Base-by-base conservation (phyloP, 53 echinoderm and acorn worm species). In the Arbacia lixula region DNA sequence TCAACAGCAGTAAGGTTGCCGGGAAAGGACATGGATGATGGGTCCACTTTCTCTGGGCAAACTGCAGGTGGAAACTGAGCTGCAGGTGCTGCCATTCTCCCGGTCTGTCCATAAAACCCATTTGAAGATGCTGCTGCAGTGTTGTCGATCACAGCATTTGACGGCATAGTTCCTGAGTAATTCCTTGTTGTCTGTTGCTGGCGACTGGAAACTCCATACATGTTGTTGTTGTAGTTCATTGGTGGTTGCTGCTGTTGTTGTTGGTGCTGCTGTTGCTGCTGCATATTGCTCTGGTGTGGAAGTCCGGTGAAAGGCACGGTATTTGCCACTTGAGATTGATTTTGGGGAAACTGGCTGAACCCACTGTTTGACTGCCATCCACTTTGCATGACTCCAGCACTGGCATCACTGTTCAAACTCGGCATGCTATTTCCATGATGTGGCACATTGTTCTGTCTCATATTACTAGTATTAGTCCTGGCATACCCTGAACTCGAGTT, bases 251-350 rank as follows among this genome's bases (percentile, higher is more conserved):
- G 46, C 46, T 46, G 14, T 46, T 46, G 14, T 46, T 10, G 46
- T 46, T 46, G 8, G 46, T 46, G 8, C 5, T 35, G 66, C 10
- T 64, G 64, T 75, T 75, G 75, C 20, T 28, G 32, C 35, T 52
- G 75, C 75, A 75, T 75, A 75, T 75, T 75, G 75, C 75, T 75
- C 31, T 16, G n/a, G 12, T 58, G 79, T 37, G 79, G 61, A 78
- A 78, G 79, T 60, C 60, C 79, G 35, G 24, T 78, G 21, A 37
- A 78, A 78, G 79, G 79, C 79, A 78, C 79, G 60, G 58, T 78
- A 26, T 33, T 53, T 5, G 75, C 37, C 61, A 78, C 28, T 36
- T 56, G 56, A 27, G 79, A 4, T 58, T 41, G 55, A 35, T 21
- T 60, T 27, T 78, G 79, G 5, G 79, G 27, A 60, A 38, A 41